Evolutionary conservation across 2,888 invertebrate species (phyloP).

Genomic region (Oscheius sp.): DNA sequence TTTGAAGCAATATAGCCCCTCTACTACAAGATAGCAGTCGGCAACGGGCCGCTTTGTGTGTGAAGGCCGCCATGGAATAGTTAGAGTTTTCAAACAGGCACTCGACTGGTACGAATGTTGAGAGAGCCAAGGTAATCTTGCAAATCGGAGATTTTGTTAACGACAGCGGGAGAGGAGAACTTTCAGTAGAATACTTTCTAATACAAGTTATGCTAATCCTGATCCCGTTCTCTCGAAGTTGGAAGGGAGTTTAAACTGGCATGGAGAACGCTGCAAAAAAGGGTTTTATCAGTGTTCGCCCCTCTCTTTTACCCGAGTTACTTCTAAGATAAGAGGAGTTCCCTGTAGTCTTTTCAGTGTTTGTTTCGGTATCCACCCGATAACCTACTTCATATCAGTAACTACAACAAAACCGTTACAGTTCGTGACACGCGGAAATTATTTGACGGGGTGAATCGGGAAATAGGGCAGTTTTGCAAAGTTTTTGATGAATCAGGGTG

Average conservation of each 20-base stretch:
- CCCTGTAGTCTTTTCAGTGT: constrained; percentile 21
- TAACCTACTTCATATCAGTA: constrained; percentile 30
- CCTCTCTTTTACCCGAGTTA: constrained; percentile 18
- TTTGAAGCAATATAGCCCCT: constrained; percentile 11
- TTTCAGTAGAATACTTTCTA: constrained; percentile 6
- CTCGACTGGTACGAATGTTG: constrained; percentile 18
- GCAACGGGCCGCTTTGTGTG: constrained; percentile 18
- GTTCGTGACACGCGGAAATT: constrained; percentile 36
- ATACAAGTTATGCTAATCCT: constrained; percentile 25
- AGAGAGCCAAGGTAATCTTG: too few species aligned
- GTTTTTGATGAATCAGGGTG: not conserved
- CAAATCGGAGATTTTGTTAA: too few species aligned
- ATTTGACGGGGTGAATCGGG: not conserved
- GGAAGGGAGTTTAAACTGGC: not conserved
- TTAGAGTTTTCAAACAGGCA: constrained; percentile 17
- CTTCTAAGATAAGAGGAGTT: not conserved
- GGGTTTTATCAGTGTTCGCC: constrained; percentile 2
- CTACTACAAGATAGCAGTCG: constrained; percentile 21
- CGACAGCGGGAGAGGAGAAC: not conserved
- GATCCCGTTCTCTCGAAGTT: constrained; percentile 19
- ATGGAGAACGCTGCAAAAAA: constrained; percentile 1
- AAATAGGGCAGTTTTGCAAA: not conserved
- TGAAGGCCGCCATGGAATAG: constrained; percentile 15
- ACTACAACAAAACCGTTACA: constrained; percentile 23
- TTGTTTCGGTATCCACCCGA: constrained; percentile 9